Base-by-base conservation (phyloP, 1,140 invertebrate genomes). In the Drosophila bocqueti region DNA sequence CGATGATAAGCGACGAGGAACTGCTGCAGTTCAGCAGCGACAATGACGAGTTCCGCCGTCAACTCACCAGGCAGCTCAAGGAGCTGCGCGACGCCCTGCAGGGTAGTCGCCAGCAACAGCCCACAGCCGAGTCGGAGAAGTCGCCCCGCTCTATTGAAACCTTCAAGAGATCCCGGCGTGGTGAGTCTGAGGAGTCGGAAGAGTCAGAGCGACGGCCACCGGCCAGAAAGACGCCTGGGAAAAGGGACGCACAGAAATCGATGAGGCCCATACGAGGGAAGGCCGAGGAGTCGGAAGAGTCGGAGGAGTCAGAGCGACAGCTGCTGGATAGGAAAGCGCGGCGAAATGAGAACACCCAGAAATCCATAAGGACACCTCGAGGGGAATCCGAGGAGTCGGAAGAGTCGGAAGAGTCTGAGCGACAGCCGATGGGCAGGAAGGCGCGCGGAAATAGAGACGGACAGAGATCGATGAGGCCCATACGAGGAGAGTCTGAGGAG, bases 11-110 rank as follows among this genome's bases (percentile, higher is more conserved):
- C 0, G 63, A 42, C 8, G 64, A 57, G 18, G 7, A 26, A 6
- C n/a, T 36, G 15, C 11, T 55, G 0, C 4, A 26, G n/a, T 71
- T 68, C 5, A 57, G 42, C 18, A 38, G 47, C 4, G 65, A 69
- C 4, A 45, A 29, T 1, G 68, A 69, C 0, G 67, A 71, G 5
- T 71, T 71, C 18, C 67, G 67, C 1, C 24, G 8, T 3, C n/a
- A 43, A 2, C 11, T 71, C 49, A 42, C 34, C 21, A 42, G 16
- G 43, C 68, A 72, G 52, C 68, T 69, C 4, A 24, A 47, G 40
- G 49, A 71, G 9, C 18, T 71, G 40, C 67, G 67, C 15, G 24
- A 40, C 1, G 31, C 62, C 18, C 60, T 68, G 3, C 46, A 46
- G n/a, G 29, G 38, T 1, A 3, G 26, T 18, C 47, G 21, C 16